These are phyloP conservation scores for Numenius arquata DNA, from an alignment of 2,113 vertebrate species.

Conservation along the genomic window DNA sequence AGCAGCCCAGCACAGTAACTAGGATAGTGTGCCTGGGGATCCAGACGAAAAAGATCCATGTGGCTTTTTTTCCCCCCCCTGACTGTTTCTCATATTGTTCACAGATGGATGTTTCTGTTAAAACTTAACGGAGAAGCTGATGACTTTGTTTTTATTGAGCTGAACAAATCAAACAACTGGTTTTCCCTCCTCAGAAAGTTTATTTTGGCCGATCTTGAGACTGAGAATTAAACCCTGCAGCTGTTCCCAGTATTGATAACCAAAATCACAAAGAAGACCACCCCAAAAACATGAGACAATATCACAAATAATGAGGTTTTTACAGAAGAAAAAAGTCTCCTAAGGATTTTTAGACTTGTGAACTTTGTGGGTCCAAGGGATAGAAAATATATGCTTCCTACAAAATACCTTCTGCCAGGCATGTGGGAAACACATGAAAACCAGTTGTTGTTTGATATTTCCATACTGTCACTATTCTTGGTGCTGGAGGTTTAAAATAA, in stretches of 20 bases:
- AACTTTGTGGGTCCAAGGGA: neutral
- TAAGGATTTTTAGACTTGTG: neutral
- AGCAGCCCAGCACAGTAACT: neutral
- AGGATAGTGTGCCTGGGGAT: neutral
- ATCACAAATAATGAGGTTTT: neutral
- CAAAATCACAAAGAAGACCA: neutral
- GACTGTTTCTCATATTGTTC: neutral
- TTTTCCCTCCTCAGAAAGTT: slow-evolving; percentile 20
- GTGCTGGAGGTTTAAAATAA: neutral
- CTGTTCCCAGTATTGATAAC: neutral
- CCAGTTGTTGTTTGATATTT: neutral
- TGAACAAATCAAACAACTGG: slow-evolving; percentile 14
- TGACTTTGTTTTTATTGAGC: neutral
- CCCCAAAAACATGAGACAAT: neutral
- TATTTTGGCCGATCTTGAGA: neutral
- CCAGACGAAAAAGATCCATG: neutral
- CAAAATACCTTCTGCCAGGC: neutral
- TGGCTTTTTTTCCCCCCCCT: neutral
- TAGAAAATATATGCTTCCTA: neutral
- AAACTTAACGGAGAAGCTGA: slow-evolving; percentile 19
- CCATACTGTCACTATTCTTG: neutral
- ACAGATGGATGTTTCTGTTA: slow-evolving; percentile 1
- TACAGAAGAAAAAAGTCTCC: neutral
- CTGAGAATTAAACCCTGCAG: neutral
- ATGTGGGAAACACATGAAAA: neutral